These are phyloP conservation scores for Drosophila kanapiae DNA, from an alignment of 1,140 invertebrate genomes.

Conservation along the genomic window DNA sequence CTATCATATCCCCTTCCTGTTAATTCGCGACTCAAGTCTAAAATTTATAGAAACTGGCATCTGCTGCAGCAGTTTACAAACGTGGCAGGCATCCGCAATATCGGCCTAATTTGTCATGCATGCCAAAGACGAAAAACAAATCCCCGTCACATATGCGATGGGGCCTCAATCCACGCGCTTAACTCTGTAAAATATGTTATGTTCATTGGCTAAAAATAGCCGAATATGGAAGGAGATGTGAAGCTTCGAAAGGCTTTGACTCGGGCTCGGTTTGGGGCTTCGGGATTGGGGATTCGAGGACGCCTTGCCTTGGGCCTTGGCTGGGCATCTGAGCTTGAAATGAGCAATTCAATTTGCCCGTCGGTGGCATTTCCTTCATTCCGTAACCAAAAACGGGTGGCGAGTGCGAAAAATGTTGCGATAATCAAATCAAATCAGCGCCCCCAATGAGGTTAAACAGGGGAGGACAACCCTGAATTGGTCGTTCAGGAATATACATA, in stretches of 20 bases:
- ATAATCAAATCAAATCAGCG: conserved; percentile 52
- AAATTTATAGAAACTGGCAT: conserved; percentile 2
- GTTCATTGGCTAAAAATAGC: conserved; percentile 33
- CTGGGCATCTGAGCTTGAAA: conserved; percentile 20
- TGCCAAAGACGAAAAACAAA: conserved; percentile 17
- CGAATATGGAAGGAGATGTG: background rate
- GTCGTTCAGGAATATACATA: conserved; percentile 10
- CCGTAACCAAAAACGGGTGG: conserved; percentile 23
- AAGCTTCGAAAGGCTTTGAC: background rate
- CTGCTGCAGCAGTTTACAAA: conserved; percentile 3
- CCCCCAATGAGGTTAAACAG: conserved; percentile 45
- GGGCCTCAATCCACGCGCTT: conserved; percentile 15
- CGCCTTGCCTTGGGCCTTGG: conserved; percentile 17
- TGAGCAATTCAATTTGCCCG: conserved; percentile 25
- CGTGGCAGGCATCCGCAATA: conserved; percentile 7
- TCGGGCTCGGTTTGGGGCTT: background rate
- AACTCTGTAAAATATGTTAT: conserved; percentile 32
- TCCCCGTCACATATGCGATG: conserved; percentile 28
- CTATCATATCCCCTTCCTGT: background rate
- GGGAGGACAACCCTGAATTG: conserved; percentile 41
- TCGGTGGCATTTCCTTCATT: conserved; percentile 27
- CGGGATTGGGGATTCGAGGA: background rate
- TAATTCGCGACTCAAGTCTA: background rate
- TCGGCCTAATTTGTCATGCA: conserved; percentile 13
- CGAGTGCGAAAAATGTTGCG: conserved; percentile 41